These are phyloP conservation scores for Artibeus lituratus DNA, from an alignment of 2,797 vertebrate species.

Conservation along the genomic window DNA sequence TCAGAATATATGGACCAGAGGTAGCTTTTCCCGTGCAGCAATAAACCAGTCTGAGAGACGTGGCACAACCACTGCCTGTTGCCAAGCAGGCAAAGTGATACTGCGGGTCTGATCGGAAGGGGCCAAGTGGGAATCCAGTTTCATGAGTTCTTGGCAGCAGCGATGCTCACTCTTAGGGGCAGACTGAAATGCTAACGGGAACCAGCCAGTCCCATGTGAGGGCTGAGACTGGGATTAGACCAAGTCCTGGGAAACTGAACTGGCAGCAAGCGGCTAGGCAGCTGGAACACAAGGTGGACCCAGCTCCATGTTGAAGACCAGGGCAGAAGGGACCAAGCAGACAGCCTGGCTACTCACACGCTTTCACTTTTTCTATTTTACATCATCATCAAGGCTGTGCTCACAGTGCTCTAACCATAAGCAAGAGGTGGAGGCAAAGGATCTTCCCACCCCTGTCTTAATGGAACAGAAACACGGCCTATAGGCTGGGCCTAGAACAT, in stretches of 20 bases:
- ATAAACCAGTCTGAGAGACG: constrained; percentile 1
- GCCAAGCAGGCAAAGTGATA: constrained; percentile 48
- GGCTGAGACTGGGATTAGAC: constrained; percentile 62
- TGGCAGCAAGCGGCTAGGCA: constrained; percentile 29
- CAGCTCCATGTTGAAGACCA: constrained; percentile 32
- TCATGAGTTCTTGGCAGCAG: constrained; percentile 64
- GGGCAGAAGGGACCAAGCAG: constrained; percentile 38
- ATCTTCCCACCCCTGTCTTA: neutral
- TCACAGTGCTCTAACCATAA: neutral
- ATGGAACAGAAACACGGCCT: neutral
- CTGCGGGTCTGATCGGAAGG: constrained; percentile 53
- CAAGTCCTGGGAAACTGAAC: constrained; percentile 65
- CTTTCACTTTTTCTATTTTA: neutral
- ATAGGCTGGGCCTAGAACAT: neutral
- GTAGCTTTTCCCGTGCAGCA: neutral
- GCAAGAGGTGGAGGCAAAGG: neutral
- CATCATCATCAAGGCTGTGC: neutral
- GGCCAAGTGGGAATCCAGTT: constrained; percentile 62
- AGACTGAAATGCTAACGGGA: constrained; percentile 58
- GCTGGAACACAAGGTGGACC: constrained; percentile 47
- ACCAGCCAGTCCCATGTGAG: constrained; percentile 69
- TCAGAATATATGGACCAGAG: constrained; percentile 13
- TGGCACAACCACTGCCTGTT: constrained; percentile 42
- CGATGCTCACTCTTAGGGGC: neutral
- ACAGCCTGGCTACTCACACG: neutral